Base-by-base conservation (phyloP, 2,888 invertebrate genomes). In the Camponotus fellah region DNA sequence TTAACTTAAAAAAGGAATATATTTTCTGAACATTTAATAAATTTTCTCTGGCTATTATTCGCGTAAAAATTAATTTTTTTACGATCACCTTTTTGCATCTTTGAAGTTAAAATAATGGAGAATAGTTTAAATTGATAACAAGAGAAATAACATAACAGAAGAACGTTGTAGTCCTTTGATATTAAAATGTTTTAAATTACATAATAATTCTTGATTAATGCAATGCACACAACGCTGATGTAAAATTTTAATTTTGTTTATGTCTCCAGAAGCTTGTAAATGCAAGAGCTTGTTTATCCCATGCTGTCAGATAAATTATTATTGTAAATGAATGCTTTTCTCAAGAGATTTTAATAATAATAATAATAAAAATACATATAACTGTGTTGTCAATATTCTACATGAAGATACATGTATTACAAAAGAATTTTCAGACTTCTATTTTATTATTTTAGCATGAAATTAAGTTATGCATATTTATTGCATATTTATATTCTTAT, bases 11-110 rank as follows among this genome's bases (percentile, higher is more conserved):
- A 26, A 26, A 26, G 26, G 26, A 0, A 26, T 26, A 49, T 14
- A n/a, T 9, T 65, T 26, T 65, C 21, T 21, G 8, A 65, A 26
- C 37, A 26, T 17, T 75, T 76, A 65, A 76, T 58, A 64, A 65
- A 64, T 53, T 53, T 49, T 17, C 26, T 76, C 26, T n/a, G n/a
- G n/a, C n/a, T 40, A 53, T 75, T 62, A 60, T 49, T 64, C 17
- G 26, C 53, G 37, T 49, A 37, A 8, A 14, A 37, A 14, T 17
- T n/a, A 12, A 43, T 56, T 26, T n/a, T 43, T 43, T 49, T 46
- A 34, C 21, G 40, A 3, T 34, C 21, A 12, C 12, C 26, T 66
- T 56, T 10, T 17, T 21, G 53, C 37, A 9, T 14, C 2, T 43
- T 66, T 43, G 9, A 58, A 56, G 32, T 2, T 46, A 17, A 0